A percentile compares a stretch with the other conserved stretches of the same genome.
phyloP scores from a whole-genome alignment of 2,888 invertebrate genomes.

The Molorchus minor region DNA sequence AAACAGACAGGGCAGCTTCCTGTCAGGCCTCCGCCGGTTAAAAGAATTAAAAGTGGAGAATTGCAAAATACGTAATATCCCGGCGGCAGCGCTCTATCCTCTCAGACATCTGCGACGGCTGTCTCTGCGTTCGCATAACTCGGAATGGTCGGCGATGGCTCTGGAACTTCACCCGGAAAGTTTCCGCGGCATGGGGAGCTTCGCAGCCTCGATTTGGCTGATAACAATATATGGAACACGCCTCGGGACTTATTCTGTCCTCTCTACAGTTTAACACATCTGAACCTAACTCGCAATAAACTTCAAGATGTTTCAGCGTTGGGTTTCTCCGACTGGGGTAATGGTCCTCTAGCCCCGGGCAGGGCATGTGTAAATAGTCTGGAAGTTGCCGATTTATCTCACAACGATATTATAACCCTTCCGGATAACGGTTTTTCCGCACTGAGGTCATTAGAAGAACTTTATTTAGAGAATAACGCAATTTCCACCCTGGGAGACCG shows the following conservation, averaged over 20 bases:
- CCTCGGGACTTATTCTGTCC: conserved; percentile 79
- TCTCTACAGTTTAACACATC: conserved; percentile 71
- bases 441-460: conserved; percentile 73
- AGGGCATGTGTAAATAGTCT: conserved; percentile 75
- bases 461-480: conserved; percentile 80
- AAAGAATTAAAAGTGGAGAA: conserved; percentile 76
- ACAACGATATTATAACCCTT: conserved; percentile 76
- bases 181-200: conserved; percentile 75
- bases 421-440: conserved; percentile 78
- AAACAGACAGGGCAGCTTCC: conserved; percentile 62
- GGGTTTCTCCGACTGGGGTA: conserved; percentile 78
- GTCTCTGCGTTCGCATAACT: conserved; percentile 77
- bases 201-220: conserved; percentile 74
- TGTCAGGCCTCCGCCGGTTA: conserved; percentile 71
- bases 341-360: conserved; percentile 69
- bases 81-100: conserved; percentile 74
- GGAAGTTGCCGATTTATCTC: conserved; percentile 76
- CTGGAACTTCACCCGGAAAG: conserved; percentile 78
- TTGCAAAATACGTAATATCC: conserved; percentile 80
- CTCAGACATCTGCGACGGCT: conserved; percentile 73
- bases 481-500: conserved; percentile 78
- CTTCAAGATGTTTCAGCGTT: conserved; percentile 80
- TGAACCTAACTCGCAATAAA: conserved; percentile 81
- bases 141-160: conserved; percentile 82
- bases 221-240: conserved; percentile 80